phyloP scores from a whole-genome alignment of 2,113 vertebrate genomes.

The Coracopsis vasa region DNA sequence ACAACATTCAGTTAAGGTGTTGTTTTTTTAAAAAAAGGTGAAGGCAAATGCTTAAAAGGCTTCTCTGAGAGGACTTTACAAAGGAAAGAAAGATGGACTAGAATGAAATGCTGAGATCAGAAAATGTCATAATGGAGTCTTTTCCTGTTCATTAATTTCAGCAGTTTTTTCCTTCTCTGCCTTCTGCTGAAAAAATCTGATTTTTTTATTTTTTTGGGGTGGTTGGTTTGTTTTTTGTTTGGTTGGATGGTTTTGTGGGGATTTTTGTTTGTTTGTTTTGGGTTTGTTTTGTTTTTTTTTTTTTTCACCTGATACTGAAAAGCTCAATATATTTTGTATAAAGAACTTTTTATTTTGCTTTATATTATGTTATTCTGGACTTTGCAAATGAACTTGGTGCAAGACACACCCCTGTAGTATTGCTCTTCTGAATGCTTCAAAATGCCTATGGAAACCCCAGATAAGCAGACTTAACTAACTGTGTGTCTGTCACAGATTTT shows the following conservation, averaged over 20 bases:
- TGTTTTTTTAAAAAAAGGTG: neutral
- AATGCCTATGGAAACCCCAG: neutral
- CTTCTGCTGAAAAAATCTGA: neutral
- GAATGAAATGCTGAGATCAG: neutral
- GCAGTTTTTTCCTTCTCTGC: neutral
- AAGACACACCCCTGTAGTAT: neutral
- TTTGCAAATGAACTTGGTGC: neutral
- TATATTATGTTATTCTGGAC: neutral
- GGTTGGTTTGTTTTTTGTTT: neutral
- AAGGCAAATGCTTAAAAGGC: neutral
- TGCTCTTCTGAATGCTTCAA: neutral
- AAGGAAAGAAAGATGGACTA: neutral
- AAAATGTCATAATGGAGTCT: neutral
- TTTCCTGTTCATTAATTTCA: neutral
- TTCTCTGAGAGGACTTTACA: neutral
- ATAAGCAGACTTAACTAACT: neutral
- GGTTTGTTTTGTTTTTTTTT: neutral
- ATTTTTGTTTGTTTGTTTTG: neutral
- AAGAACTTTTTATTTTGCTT: neutral
- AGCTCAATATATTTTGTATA: neutral
- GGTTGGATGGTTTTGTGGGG: accelerated
- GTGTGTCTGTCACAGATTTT: neutral
- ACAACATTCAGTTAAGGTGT: neutral
- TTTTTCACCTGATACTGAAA: neutral
- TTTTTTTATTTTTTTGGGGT: neutral